A percentile compares a stretch with the other conserved stretches of the same genome.
phyloP scores from a whole-genome alignment of 2,797 vertebrate species.

The Tragopan temminckii region DNA sequence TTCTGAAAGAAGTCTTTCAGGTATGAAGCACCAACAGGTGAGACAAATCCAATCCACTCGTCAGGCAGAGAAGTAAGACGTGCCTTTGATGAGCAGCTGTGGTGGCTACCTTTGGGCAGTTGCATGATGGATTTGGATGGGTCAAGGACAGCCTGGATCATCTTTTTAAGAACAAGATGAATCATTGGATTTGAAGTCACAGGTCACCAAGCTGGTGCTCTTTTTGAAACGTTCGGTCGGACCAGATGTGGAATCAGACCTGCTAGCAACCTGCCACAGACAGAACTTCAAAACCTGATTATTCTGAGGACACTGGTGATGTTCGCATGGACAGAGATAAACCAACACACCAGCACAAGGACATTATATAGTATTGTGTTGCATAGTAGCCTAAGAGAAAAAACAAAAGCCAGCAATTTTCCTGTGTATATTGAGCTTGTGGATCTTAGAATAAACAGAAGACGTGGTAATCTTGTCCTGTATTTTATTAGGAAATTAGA shows the following conservation, averaged over 20 bases:
- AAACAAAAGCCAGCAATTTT: background rate
- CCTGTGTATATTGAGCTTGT: background rate
- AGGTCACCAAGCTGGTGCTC: background rate
- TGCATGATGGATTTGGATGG: background rate
- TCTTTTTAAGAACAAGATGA: background rate
- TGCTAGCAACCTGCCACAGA: background rate
- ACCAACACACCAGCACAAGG: background rate
- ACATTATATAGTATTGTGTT: background rate
- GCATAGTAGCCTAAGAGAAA: background rate
- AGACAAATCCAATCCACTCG: background rate
- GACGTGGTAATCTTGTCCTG: slow-evolving; percentile 46
- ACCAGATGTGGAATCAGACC: background rate
- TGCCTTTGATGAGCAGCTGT: background rate
- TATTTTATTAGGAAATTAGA: slow-evolving; percentile 81
- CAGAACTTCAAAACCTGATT: background rate
- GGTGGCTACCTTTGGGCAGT: background rate
- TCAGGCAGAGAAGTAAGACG: background rate
- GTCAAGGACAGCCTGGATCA: background rate
- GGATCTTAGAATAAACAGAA: slow-evolving; percentile 37
- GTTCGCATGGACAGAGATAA: background rate
- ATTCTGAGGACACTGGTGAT: background rate
- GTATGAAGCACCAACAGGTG: background rate
- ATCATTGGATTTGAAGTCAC: background rate
- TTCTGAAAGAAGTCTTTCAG: background rate
- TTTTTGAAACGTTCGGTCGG: background rate